These are phyloP conservation scores for Poecilia wingei DNA, from an alignment of 2,797 vertebrate species.

Conservation along the genomic window DNA sequence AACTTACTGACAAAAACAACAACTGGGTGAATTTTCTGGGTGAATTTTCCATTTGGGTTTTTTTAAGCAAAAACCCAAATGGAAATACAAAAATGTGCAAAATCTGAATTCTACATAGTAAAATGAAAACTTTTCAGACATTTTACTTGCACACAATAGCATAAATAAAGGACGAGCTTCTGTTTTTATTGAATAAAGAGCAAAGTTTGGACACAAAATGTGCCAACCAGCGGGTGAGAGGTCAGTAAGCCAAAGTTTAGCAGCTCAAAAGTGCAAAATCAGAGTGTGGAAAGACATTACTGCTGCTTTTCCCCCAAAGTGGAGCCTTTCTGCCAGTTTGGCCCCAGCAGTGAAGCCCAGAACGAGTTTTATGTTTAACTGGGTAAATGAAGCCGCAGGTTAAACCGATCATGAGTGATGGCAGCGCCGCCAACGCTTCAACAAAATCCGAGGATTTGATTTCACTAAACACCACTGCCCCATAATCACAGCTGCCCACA, in stretches of 20 bases:
- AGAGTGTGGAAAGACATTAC: neutral
- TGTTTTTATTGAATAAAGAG: neutral
- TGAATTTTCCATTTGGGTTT: no score
- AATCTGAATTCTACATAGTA: no score
- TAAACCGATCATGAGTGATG: neutral
- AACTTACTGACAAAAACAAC: no score
- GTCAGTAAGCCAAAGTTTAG: conserved; percentile 1
- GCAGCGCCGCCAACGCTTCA: neutral
- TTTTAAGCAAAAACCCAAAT: no score
- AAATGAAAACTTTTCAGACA: neutral
- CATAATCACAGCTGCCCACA: conserved; percentile 10
- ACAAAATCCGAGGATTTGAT: neutral
- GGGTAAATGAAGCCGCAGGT: conserved; percentile 43
- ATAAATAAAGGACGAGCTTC: neutral
- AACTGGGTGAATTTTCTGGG: no score
- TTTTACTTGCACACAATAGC: neutral
- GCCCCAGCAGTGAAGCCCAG: conserved; percentile 6
- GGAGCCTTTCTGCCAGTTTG: neutral
- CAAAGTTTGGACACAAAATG: neutral
- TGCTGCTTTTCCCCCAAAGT: conserved; percentile 12
- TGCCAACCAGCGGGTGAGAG: neutral
- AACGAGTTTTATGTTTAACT: conserved; percentile 20
- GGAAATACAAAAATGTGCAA: no score
- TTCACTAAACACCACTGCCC: conserved; percentile 12
- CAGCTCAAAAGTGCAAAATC: neutral